A percentile compares a stretch with the other conserved stretches of the same genome.
Evolutionary conservation across 2,888 invertebrate species (phyloP).

Genomic region (Leucophenga maculata): DNA sequence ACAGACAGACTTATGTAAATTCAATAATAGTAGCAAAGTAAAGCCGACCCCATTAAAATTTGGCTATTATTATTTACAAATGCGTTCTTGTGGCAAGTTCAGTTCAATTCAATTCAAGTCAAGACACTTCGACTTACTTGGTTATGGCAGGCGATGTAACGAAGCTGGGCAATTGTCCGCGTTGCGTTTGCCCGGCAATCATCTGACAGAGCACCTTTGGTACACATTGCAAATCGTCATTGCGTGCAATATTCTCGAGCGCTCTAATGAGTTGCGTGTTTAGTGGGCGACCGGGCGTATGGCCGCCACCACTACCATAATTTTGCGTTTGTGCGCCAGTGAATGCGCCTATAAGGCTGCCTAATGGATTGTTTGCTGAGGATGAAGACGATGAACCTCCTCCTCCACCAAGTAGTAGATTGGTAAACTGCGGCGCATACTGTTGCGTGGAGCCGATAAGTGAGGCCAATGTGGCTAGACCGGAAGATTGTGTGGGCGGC

Average conservation of each 20-base stretch:
- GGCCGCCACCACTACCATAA: conserved; percentile 31
- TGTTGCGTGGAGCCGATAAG: conserved; percentile 57
- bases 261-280: conserved; percentile 72
- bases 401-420: conserved; percentile 57
- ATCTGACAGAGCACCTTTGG: conserved; percentile 86
- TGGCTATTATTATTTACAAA: conserved; percentile 42
- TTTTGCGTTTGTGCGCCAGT: conserved; percentile 44
- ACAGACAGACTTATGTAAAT: conserved; percentile 50
- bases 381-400: conserved; percentile 35
- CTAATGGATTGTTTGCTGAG: conserved; percentile 55
- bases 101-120: not conserved
- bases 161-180: conserved; percentile 69
- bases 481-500: conserved; percentile 35
- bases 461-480: conserved; percentile 63
- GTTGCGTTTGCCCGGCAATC: conserved; percentile 74
- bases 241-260: conserved; percentile 77
- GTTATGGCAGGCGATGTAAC: conserved; percentile 70
- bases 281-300: conserved; percentile 53
- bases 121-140: conserved; percentile 62
- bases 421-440: conserved; percentile 70
- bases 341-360: conserved; percentile 66
- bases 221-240: conserved; percentile 86
- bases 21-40: conserved; percentile 62
- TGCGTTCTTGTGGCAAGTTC: not conserved
- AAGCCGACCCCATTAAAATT: conserved; percentile 39